These are phyloP conservation scores for Osedax frankpressi DNA, from an alignment of 2,888 invertebrate genomes.

Conservation along the genomic window DNA sequence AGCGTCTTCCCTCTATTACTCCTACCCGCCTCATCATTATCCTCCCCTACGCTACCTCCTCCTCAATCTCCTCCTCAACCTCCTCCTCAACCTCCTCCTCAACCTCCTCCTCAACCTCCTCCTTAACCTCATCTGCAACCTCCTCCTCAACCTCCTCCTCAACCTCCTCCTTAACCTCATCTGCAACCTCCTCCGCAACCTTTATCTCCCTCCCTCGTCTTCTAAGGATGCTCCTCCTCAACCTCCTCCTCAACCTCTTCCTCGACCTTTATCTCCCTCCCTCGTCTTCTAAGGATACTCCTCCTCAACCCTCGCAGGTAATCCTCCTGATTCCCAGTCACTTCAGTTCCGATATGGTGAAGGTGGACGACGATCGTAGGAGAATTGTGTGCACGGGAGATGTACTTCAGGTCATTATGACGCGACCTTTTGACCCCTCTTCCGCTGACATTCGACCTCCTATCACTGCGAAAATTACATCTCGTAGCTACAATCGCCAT, in stretches of 20 bases:
- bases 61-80: no score
- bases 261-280: not conserved
- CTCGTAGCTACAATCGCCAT: not conserved
- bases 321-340: conserved; percentile 33
- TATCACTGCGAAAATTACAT: not conserved
- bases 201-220: not conserved
- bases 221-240: not conserved
- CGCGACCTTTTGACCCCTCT: not conserved
- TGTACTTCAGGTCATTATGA: conserved; percentile 30
- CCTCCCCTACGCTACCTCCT: no score
- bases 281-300: conserved; percentile 16
- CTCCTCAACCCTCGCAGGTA: conserved; percentile 17
- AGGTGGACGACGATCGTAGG: conserved; percentile 30
- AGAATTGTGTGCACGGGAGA: conserved; percentile 29
- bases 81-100: no score
- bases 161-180: not conserved
- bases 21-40: no score
- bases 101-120: no score
- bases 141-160: no score
- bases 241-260: not conserved
- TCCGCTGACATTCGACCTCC: not conserved
- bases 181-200: not conserved
- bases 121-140: no score
- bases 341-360: conserved; percentile 28
- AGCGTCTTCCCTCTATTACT: no score